Conservation (phyloP, 2,113 vertebrate genomes). For the Danio rerio region DNA sequence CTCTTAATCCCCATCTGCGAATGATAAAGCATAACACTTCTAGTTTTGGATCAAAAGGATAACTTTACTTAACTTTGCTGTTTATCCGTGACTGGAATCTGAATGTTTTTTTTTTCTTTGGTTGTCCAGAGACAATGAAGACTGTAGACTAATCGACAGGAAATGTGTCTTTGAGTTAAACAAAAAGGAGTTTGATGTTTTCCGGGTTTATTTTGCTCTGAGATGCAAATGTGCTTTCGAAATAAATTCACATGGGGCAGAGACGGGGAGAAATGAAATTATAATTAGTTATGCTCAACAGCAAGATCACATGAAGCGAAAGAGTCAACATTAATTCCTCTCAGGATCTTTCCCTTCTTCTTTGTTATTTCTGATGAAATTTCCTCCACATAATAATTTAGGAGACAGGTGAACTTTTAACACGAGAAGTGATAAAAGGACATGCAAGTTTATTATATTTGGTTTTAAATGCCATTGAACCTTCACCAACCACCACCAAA, state of each 20-base stretch:
- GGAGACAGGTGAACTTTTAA: background rate
- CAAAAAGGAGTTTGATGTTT: conserved; percentile 20
- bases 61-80: conserved; percentile 28
- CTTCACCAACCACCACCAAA: too few species aligned
- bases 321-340: conserved; percentile 53
- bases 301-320: conserved; percentile 46
- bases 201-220: conserved; percentile 10
- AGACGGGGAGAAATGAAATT: conserved; percentile 19
- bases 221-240: conserved; percentile 34
- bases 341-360: conserved; percentile 58
- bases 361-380: conserved; percentile 49
- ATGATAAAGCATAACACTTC: conserved; percentile 28
- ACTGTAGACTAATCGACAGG: conserved; percentile 22
- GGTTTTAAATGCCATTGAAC: too few species aligned
- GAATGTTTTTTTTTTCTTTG: background rate
- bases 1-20: conserved; percentile 10
- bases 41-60: conserved; percentile 22
- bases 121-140: background rate
- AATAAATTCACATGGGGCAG: conserved; percentile 33
- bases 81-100: conserved; percentile 7
- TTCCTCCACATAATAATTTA: background rate
- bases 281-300: conserved; percentile 37
- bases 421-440: too few species aligned
- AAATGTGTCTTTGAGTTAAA: conserved; percentile 23
- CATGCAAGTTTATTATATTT: too few species aligned